Base-by-base conservation (phyloP, 2,888 invertebrate species). In the Masnerella sp. region DNA sequence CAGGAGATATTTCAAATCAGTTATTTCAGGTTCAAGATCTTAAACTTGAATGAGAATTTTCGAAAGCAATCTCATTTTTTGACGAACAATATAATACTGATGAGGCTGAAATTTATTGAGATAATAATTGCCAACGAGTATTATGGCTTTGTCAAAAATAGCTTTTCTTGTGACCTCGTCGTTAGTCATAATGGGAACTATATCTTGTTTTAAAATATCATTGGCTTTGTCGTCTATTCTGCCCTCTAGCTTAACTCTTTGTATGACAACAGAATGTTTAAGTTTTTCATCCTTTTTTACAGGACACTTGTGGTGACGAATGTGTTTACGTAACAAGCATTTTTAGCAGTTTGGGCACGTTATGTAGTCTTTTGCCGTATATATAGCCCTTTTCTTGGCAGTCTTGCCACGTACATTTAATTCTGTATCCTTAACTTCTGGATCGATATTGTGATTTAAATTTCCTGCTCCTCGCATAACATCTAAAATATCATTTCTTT, bases 51-150 rank as follows among this genome's bases (percentile, higher is more conserved):
- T 17, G 1, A 59, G 15, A 2, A 58, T 1, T 43, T 36, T 42
- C 14, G 25, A 32, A 0, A 58, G n/a, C 17, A 30, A 5, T 14
- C 64, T 5, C 40, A 73, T 61, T 20, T 65, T 40, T 7, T 40
- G 38, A 1, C 38, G 2, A 7, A 17, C 38, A 2, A 40, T 40
- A 9, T 40, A 40, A 17, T 40, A 5, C 7, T 40, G 38, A n/a
- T 40, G 38, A 9, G 5, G 2, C 7, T 15, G 15, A 40, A 40
- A 40, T 18, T 40, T 40, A 11, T 15, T 12, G 2, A 9, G 9
- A 17, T 17, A 40, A 11, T 15, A 40, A 40, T 40, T 40, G 4
- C 14, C 36, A 12, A 36, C 36, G 11, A 36, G 9, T 12, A 36
- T 36, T 2, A 36, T 36, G 12, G 14, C 3, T 36, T 36, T 14